Evolutionary conservation across 2,113 vertebrate genomes (phyloP).

Genomic region (Stercorarius parasiticus): DNA sequence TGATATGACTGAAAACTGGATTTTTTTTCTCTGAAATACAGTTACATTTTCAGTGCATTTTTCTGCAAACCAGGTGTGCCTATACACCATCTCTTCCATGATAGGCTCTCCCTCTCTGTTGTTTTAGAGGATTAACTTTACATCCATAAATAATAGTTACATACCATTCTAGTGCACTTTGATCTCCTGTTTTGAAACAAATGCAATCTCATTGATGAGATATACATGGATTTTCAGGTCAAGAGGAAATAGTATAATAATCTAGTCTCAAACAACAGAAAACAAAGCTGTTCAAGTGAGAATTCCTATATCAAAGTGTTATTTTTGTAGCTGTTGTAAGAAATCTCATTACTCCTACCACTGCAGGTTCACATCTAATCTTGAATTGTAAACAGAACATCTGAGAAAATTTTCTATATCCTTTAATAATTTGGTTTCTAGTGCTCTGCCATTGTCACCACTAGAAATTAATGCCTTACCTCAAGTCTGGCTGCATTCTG

Average conservation of each 20-base stretch:
- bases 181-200: neutral
- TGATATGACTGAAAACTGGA: slow-evolving; percentile 71
- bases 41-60: neutral
- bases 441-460: neutral
- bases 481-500: neutral
- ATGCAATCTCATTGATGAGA: neutral
- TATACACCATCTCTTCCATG: neutral
- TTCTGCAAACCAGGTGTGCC: neutral
- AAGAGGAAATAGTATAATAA: neutral
- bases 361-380: neutral
- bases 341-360: neutral
- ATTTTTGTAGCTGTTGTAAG: neutral
- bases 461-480: neutral
- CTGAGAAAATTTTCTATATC: neutral
- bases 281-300: neutral
- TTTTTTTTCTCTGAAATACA: slow-evolving; percentile 45
- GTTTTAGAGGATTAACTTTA: neutral
- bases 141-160: neutral
- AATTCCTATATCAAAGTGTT: neutral
- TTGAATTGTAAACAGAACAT: neutral
- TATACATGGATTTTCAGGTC: neutral
- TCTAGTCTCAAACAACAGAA: neutral
- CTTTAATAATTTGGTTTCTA: neutral
- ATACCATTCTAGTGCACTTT: neutral
- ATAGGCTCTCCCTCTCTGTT: neutral